phyloP scores from a whole-genome alignment of 2,797 vertebrate genomes.

The Xenentodon cancila region DNA sequence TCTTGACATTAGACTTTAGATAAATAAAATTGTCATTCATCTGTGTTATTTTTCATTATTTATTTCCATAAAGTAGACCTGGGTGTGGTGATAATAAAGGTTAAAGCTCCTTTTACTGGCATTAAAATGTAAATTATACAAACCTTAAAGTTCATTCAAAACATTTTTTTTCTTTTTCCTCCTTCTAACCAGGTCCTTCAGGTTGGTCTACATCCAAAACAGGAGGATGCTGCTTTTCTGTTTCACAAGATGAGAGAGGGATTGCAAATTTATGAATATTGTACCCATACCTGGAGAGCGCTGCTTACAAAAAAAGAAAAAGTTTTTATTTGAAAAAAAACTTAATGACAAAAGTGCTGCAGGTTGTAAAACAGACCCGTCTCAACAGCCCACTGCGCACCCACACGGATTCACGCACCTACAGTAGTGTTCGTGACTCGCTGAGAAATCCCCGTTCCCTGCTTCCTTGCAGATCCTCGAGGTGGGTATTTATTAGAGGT shows the following conservation, averaged over 20 bases:
- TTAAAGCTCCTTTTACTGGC: slow-evolving; percentile 19
- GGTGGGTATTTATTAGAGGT: slow-evolving; percentile 50
- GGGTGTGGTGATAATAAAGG: slow-evolving; percentile 32
- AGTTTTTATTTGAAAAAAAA: not conserved
- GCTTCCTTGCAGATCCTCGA: slow-evolving; percentile 20
- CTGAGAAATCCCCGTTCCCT: slow-evolving; percentile 45
- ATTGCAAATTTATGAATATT: no score
- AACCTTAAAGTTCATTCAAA: not conserved
- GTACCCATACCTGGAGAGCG: no score
- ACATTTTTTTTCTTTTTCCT: not conserved
- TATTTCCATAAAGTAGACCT: no score
- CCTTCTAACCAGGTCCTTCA: not conserved
- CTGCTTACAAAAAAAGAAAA: no score
- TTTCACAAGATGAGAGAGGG: no score
- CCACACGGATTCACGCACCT: not conserved
- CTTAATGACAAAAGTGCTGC: not conserved
- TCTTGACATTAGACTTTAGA: no score
- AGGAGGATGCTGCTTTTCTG: not conserved
- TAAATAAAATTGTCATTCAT: no score
- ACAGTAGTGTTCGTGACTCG: slow-evolving; percentile 43
- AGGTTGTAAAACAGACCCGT: not conserved
- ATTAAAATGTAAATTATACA: slow-evolving; percentile 11
- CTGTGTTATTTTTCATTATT: slow-evolving; percentile 13
- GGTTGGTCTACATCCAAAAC: not conserved
- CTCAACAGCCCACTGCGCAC: slow-evolving; percentile 8